Conservation (phyloP, 2,888 invertebrate species). For the Hylaea fasciaria region DNA sequence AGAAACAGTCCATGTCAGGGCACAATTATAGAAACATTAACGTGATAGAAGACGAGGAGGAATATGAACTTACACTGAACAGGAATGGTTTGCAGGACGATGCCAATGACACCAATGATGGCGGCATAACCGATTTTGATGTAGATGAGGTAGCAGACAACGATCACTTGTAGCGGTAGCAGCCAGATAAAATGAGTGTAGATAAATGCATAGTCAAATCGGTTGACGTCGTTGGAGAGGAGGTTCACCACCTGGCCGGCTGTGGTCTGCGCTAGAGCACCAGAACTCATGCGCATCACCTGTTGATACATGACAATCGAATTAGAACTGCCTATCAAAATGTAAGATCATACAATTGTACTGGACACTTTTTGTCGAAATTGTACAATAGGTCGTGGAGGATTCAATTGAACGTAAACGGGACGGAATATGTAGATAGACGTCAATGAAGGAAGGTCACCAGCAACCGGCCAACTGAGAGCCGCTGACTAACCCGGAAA, state of each 20-base stretch:
- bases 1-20: too few species aligned
- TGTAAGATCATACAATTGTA: conserved; percentile 10
- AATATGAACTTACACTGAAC: conserved; percentile 87
- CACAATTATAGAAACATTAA: too few species aligned
- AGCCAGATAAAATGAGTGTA: conserved; percentile 96
- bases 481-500: conserved; percentile 18
- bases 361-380: conserved; percentile 17
- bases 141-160: conserved; percentile 92
- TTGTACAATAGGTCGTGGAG: conserved; percentile 25
- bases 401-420: conserved; percentile 27
- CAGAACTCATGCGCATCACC: conserved; percentile 89
- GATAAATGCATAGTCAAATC: conserved; percentile 94
- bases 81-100: conserved; percentile 92
- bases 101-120: conserved; percentile 90
- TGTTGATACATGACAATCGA: conserved; percentile 44
- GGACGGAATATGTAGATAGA: conserved; percentile 22
- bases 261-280: conserved; percentile 93
- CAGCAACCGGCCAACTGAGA: conserved; percentile 11
- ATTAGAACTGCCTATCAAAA: not conserved
- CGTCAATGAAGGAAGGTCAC: conserved; percentile 27
- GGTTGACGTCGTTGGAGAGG: conserved; percentile 96
- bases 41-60: too few species aligned
- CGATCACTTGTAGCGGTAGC: conserved; percentile 88
- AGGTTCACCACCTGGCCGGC: conserved; percentile 97
- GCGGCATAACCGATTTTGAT: conserved; percentile 89